Evolutionary conservation across 2,797 vertebrate species (phyloP), one percentile per base, ranked within the genome.

Genomic region (Lates japonicus): DNA sequence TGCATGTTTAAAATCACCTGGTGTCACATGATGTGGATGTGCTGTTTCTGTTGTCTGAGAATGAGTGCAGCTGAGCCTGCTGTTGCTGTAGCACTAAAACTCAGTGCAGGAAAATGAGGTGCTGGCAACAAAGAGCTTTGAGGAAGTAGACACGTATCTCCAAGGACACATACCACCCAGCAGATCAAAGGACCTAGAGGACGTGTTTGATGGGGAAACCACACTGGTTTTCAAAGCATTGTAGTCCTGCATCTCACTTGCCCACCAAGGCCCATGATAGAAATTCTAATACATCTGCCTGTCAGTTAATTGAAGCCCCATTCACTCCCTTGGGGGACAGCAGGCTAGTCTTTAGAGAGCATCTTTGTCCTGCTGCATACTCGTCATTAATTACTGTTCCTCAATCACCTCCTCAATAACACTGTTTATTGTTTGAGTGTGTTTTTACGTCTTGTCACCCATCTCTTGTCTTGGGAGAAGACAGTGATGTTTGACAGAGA

Each of bases 101-200:
- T 87, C 88, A 61, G 87, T 58, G 84, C 73, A 87, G 87, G 91
- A 88, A 92, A 92, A 93, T 86, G 88, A 94, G 90, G 85, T 84
- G 85, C 76, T 52, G 83, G 90, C 84, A 88, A 93, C 90, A 93
- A 93, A 93, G 91, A 89, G 90, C 89, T 92, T 91, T 90, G 92
- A 93, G 90, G 88, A 93, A 91, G 87, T 80, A 86, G 92, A 93
- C 90, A 60, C 79, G 71, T 90, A 93, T 95, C 93, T 94, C 93
- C 94, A 95, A 95, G 94, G 94, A 94, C 94, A 94, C 93, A 94
- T 92, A 93, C 92, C 92, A 91, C 93, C 93, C 92, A 79, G 89
- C 91, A 93, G 90, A 95, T 95, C 88, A 95, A 95, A 94, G 85
- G 68, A 90, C 85, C 85, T 80, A 77, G 93, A 94, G 94, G 93